A percentile compares a stretch with the other conserved stretches of the same genome.
These are phyloP conservation scores for Hormaphis cornu DNA, from an alignment of 1,140 invertebrate species.

Conservation along the genomic window DNA sequence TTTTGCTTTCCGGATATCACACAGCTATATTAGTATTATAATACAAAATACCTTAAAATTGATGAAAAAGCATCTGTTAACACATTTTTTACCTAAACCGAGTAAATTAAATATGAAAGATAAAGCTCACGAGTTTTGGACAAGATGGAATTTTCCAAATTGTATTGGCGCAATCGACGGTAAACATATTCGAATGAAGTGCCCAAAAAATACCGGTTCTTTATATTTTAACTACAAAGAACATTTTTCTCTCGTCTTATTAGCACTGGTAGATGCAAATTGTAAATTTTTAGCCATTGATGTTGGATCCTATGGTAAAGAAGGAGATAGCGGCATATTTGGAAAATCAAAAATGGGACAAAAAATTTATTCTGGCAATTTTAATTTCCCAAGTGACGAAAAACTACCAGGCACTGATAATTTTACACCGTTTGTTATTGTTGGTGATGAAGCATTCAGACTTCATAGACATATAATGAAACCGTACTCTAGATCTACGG, in stretches of 20 bases:
- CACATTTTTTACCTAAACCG: slow-evolving; percentile 32
- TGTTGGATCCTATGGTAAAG: slow-evolving; percentile 35
- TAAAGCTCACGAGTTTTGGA: slow-evolving; percentile 39
- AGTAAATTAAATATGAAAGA: slow-evolving; percentile 35
- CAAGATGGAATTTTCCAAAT: slow-evolving; percentile 39
- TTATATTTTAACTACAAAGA: slow-evolving; percentile 35
- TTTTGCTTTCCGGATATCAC: background rate
- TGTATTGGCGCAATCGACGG: slow-evolving; percentile 42
- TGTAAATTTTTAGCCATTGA: slow-evolving; percentile 35
- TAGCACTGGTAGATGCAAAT: slow-evolving; percentile 35
- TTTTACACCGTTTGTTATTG: slow-evolving; percentile 36
- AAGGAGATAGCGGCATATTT: slow-evolving; percentile 42
- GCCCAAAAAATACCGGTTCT: slow-evolving; percentile 39
- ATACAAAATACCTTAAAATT: background rate
- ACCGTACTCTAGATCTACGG: slow-evolving; percentile 42
- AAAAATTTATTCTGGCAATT: slow-evolving; percentile 32
- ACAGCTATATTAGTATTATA: background rate
- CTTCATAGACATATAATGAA: slow-evolving; percentile 43
- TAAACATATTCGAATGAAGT: slow-evolving; percentile 41
- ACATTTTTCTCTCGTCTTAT: slow-evolving; percentile 34
- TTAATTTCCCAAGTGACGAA: background rate
- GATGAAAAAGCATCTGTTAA: background rate
- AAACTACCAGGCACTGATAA: slow-evolving; percentile 33
- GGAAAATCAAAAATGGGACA: slow-evolving; percentile 36
- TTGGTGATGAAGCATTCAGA: slow-evolving; percentile 47